Conservation (phyloP, 2,888 invertebrate species). For the Lasioglossum leucozonium region DNA sequence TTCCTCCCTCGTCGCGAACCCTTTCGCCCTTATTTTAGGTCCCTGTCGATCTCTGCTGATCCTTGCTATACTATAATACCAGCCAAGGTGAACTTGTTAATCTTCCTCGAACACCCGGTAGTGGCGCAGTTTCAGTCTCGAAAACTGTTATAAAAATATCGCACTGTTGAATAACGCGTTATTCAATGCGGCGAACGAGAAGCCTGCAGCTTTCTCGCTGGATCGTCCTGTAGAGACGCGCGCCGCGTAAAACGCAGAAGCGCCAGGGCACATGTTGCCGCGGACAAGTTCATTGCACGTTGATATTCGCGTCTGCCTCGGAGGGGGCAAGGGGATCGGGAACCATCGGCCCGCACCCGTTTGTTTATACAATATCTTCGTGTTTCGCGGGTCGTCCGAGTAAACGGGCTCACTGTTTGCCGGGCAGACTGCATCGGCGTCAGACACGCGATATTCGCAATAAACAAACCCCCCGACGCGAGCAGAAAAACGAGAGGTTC, state of each 20-base stretch:
- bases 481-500: neutral
- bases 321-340: slow-evolving; percentile 74
- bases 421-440: slow-evolving; percentile 1
- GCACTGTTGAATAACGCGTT: too few species aligned
- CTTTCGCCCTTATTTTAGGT: neutral
- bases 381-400: slow-evolving; percentile 31
- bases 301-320: slow-evolving; percentile 76
- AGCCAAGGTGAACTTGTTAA: neutral
- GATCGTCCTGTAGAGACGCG: slow-evolving; percentile 33
- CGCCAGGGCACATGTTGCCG: slow-evolving; percentile 7
- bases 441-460: slow-evolving; percentile 36
- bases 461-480: slow-evolving; percentile 31
- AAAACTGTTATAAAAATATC: too few species aligned
- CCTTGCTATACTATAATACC: neutral
- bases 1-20: slow-evolving; percentile 16
- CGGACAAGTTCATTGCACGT: slow-evolving; percentile 60
- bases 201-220: neutral
- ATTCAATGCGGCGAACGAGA: neutral
- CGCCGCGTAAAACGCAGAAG: slow-evolving; percentile 36
- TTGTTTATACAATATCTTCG: slow-evolving; percentile 64
- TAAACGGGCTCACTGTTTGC: slow-evolving; percentile 38
- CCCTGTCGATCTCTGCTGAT: neutral
- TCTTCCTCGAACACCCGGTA: too few species aligned
- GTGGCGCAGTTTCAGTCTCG: too few species aligned
- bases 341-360: slow-evolving; percentile 64